Evolutionary conservation across 2,888 invertebrate species (phyloP).

Genomic region (Leptodirus hochenwartii): DNA sequence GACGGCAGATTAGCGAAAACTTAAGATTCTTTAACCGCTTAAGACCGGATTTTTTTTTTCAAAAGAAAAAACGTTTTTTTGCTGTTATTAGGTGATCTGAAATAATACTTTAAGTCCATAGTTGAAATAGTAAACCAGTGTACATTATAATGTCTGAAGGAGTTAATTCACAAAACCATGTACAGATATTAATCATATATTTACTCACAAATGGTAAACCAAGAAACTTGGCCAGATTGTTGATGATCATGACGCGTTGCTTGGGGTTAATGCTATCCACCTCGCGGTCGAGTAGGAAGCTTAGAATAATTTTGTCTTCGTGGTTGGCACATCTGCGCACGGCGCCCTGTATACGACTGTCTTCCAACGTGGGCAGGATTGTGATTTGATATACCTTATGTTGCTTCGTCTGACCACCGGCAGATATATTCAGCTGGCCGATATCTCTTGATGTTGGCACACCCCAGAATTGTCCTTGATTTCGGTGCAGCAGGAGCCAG

Average conservation of each 20-base stretch:
- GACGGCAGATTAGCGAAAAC: too few species aligned
- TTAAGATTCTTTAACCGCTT: too few species aligned
- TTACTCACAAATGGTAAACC: constrained; percentile 43
- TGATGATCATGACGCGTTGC: constrained; percentile 45
- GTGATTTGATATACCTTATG: background rate
- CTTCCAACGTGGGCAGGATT: background rate
- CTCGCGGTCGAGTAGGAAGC: constrained; percentile 47
- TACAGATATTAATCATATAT: background rate
- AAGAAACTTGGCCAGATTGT: constrained; percentile 53
- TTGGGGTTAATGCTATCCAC: constrained; percentile 42
- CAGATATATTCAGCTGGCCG: constrained; percentile 44
- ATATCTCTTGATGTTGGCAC: constrained; percentile 49
- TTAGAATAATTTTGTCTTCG: constrained; percentile 32
- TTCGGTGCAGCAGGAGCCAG: constrained; percentile 56
- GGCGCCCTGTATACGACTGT: constrained; percentile 13
- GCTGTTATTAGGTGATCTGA: too few species aligned
- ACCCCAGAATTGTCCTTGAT: constrained; percentile 52
- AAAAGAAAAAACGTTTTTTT: background rate
- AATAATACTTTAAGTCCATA: too few species aligned
- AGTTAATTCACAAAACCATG: too few species aligned
- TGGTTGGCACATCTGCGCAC: constrained; percentile 16
- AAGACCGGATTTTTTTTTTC: too few species aligned
- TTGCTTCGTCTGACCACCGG: constrained; percentile 14
- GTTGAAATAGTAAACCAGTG: too few species aligned
- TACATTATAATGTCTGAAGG: too few species aligned